A percentile compares a stretch with the other conserved stretches of the same genome.
Evolutionary conservation across 2,888 invertebrate genomes (phyloP).

Genomic region (Dasypogon diadema): DNA sequence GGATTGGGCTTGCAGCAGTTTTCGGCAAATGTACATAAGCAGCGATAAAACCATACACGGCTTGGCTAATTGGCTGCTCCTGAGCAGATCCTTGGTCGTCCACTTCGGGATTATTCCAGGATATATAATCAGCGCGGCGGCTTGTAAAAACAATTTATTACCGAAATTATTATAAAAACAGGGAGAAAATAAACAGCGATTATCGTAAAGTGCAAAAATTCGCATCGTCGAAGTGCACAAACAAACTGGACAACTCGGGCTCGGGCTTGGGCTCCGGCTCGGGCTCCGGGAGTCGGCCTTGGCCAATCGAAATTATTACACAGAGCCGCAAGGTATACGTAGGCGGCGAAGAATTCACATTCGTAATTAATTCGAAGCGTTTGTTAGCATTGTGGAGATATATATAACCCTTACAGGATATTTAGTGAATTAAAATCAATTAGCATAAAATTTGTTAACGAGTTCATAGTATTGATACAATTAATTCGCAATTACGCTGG

Average conservation of each 20-base stretch:
- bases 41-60: not conserved
- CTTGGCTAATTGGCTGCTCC: conserved; percentile 30
- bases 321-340: not conserved
- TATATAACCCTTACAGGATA: conserved; percentile 11
- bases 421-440: conserved; percentile 49
- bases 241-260: not conserved
- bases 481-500: conserved; percentile 46
- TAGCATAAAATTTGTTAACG: conserved; percentile 45
- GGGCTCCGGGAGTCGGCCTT: not conserved
- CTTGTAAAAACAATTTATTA: conserved; percentile 45
- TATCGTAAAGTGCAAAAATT: conserved; percentile 37
- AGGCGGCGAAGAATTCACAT: not conserved
- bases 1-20: conserved; percentile 19
- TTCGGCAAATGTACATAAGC: not conserved
- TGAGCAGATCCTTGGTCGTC: conserved; percentile 27
- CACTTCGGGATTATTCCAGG: conserved; percentile 31
- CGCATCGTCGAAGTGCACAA: conserved; percentile 10
- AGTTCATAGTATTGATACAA: conserved; percentile 47
- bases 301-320: not conserved
- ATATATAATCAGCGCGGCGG: conserved; percentile 27
- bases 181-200: conserved; percentile 38
- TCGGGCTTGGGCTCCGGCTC: not conserved
- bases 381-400: conserved; percentile 18
- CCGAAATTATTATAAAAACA: conserved; percentile 18
- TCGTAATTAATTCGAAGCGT: conserved; percentile 5